Percentiles rank a stretch among this genome's conserved stretches.
Conservation (phyloP, 2,113 vertebrate species). For the Gymnarchus niloticus region DNA sequence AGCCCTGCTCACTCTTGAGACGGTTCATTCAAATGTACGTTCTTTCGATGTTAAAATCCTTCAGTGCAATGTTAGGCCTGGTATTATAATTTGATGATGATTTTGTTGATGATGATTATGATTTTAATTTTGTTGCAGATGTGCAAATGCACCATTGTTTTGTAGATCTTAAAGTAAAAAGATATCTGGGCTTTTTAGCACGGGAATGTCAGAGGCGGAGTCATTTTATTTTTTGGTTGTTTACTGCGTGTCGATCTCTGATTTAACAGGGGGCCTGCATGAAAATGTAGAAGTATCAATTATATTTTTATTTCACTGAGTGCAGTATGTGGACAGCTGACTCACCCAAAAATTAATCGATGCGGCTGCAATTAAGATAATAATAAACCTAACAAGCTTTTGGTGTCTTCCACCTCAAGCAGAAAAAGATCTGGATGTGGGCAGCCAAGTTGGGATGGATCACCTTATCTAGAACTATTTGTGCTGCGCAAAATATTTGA, state of each 20-base stretch:
- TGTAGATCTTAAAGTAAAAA: neutral
- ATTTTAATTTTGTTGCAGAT: neutral
- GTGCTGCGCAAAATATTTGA: neutral
- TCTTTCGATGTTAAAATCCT: neutral
- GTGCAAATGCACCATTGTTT: too few species aligned
- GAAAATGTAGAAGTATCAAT: constrained; percentile 43
- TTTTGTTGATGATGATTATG: neutral
- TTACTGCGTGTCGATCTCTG: constrained; percentile 33
- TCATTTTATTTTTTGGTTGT: constrained; percentile 24
- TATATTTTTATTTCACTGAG: constrained; percentile 56
- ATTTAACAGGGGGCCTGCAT: constrained; percentile 44
- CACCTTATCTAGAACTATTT: neutral
- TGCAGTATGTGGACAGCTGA: constrained; percentile 46
- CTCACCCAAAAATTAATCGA: constrained; percentile 49
- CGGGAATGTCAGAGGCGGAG: constrained; percentile 30
- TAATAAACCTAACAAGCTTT: constrained; percentile 63
- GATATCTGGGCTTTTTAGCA: neutral
- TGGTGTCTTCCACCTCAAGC: constrained; percentile 40
- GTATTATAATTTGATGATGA: neutral
- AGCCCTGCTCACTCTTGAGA: neutral
- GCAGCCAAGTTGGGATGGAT: neutral
- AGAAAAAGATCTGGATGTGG: constrained; percentile 22
- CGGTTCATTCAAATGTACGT: neutral
- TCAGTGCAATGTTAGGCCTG: neutral
- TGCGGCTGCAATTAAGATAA: constrained; percentile 61